Percentiles rank a stretch among this genome's conserved stretches.
Evolutionary conservation across 2,888 invertebrate genomes (phyloP).

Genomic region (Enchytraeus crypticus): DNA sequence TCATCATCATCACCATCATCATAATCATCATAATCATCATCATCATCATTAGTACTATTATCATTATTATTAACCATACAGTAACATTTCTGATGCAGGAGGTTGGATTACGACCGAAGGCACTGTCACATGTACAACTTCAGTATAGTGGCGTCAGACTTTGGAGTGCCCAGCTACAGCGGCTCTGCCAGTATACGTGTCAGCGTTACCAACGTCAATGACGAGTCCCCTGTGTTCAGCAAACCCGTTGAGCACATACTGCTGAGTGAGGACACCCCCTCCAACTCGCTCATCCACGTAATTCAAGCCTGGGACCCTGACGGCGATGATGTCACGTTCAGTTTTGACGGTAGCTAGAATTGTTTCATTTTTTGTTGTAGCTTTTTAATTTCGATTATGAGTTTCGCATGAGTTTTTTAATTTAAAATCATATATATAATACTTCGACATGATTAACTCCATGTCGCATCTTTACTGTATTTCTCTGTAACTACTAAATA

Average conservation of each 20-base stretch:
- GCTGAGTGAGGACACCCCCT: constrained; percentile 43
- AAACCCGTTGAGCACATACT: constrained; percentile 26
- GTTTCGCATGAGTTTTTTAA: no score
- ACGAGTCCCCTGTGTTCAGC: constrained; percentile 68
- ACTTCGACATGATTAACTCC: no score
- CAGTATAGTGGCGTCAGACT: constrained; percentile 76
- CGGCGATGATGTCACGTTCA: constrained; percentile 88
- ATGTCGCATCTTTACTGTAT: no score
- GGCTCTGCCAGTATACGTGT: constrained; percentile 87
- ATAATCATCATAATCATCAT: no score
- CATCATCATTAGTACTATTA: no score
- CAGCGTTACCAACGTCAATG: constrained; percentile 95
- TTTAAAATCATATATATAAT: no score
- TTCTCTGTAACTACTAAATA: no score
- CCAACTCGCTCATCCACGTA: constrained; percentile 75
- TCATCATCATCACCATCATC: no score
- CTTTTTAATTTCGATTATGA: no score
- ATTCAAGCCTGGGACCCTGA: constrained; percentile 95
- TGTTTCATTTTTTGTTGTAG: neutral
- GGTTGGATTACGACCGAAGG: constrained; percentile 40
- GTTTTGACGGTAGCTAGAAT: constrained; percentile 57
- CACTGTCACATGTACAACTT: constrained; percentile 65
- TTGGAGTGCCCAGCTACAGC: constrained; percentile 82
- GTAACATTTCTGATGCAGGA: constrained; percentile 29
- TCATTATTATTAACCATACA: no score